Evolutionary conservation across 2,113 vertebrate genomes (phyloP), one percentile per base, ranked within the genome.

Genomic region (Periophthalmus modestus): DNA sequence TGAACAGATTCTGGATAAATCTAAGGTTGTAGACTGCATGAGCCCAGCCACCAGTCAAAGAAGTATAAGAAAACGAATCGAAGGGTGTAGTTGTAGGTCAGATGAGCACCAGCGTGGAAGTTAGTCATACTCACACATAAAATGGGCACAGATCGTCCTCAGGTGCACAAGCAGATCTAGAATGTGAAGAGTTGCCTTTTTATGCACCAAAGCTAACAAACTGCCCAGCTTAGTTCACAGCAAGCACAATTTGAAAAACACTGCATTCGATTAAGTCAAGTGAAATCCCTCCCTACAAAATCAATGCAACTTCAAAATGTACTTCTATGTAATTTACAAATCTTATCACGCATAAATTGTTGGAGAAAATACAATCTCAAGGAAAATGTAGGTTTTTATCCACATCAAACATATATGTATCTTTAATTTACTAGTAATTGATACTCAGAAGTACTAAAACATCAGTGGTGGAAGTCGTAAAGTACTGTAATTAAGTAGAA

Each of bases 121-220:
- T 95, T 66, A 92, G 93, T 89, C 79, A 96, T 98, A 98, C 96
- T 98, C 96, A 98, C 96, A 98, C 95, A 96, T 95, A 96, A 96
- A 95, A 95, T 80, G 95, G 95, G 95, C 94, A 96, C 93, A 94
- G 93, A 94, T 96, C 95, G 90, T 96, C 97, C 93, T 94, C 95
- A 88, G 96, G 95, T 94, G 96, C 92, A 95, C 95, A 90, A 93
- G 96, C 95, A 94, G 96, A 97, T 97, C 97, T 98, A 98, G 93
- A 98, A 96, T 91, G 95, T 94, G 95, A 94, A 92, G 88, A 97
- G 94, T 95, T 88, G 87, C 86, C 94, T 93, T 93, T 95, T 95
- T 95, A 96, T 95, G 95, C 92, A 95, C 93, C 79, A 16, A 82
- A 86, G 92, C 93, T 91, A 93, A 95, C 89, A 94, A 90, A 93